A percentile compares a stretch with the other conserved stretches of the same genome.
Evolutionary conservation across 2,797 vertebrate genomes (phyloP).

Genomic region (Syngnathus acus): DNA sequence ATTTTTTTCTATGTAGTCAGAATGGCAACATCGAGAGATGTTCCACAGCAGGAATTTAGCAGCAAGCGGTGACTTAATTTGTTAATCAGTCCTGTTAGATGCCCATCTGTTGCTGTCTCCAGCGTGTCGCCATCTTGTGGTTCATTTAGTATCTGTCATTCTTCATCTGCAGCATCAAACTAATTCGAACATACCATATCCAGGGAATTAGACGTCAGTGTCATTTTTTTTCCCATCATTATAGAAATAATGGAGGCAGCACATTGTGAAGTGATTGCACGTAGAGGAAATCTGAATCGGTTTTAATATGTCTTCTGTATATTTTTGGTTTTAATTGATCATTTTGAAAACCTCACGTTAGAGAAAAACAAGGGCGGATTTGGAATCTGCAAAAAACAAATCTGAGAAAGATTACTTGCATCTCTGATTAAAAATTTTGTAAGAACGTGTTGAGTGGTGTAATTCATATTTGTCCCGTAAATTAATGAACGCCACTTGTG

Average conservation of each 20-base stretch:
- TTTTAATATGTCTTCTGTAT: neutral
- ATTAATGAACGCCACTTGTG: neutral
- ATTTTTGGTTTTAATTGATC: too few relatives aligned
- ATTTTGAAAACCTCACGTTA: too few relatives aligned
- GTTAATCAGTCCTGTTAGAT: neutral
- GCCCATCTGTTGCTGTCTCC: constrained; percentile 47
- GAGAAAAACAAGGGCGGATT: too few relatives aligned
- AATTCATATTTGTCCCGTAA: neutral
- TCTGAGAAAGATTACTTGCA: too few relatives aligned
- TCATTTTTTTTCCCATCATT: neutral
- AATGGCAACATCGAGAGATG: neutral
- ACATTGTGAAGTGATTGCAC: neutral
- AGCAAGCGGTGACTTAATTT: neutral
- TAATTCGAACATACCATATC: neutral
- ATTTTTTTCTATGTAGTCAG: neutral
- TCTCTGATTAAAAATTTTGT: too few relatives aligned
- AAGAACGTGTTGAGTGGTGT: too few relatives aligned
- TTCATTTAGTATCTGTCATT: constrained; percentile 20
- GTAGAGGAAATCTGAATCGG: neutral
- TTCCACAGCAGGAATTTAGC: neutral
- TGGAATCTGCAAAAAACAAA: too few relatives aligned
- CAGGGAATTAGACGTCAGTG: neutral
- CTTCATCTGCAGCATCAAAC: constrained; percentile 1
- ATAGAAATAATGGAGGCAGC: neutral
- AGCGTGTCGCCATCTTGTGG: constrained; percentile 60